Percentiles rank a stretch among this genome's conserved stretches.
Conservation (phyloP, 2,797 vertebrate species). For the Rhinatrema bivittatum region DNA sequence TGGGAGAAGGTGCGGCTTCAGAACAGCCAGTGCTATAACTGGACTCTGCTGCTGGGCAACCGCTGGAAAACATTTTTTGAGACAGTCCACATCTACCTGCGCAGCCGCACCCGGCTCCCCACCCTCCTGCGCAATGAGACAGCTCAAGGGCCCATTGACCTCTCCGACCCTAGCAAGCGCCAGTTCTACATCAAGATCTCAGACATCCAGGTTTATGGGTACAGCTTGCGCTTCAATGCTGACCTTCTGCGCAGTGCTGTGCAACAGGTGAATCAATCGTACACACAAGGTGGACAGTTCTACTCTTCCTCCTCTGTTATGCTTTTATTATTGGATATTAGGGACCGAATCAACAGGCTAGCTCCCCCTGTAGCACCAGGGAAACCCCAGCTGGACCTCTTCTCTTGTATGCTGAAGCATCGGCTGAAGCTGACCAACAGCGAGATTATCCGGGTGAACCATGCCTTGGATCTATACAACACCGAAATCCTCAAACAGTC, state of each 20-base stretch:
- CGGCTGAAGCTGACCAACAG: conserved; percentile 97
- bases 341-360: conserved; percentile 95
- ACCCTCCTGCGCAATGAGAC: conserved; percentile 88
- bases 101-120: conserved; percentile 91
- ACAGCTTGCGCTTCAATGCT: conserved; percentile 91
- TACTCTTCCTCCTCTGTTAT: conserved; percentile 96
- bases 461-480: conserved; percentile 97
- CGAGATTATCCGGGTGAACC: conserved; percentile 95
- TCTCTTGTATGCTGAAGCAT: conserved; percentile 98
- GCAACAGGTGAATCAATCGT: conserved; percentile 97
- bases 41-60: conserved; percentile 93
- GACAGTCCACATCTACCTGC: conserved; percentile 96
- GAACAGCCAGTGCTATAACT: conserved; percentile 97
- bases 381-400: conserved; percentile 95
- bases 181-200: conserved; percentile 99
- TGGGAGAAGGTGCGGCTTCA: conserved; percentile 95
- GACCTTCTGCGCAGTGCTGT: conserved; percentile 93
- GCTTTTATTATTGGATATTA: conserved; percentile 93
- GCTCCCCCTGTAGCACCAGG: conserved; percentile 89
- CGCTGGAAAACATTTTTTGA: conserved; percentile 98
- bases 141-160: conserved; percentile 89
- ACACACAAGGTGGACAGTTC: conserved; percentile 93
- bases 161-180: conserved; percentile 89
- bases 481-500: conserved; percentile 98
- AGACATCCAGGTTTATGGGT: conserved; percentile 94